Evolutionary conservation across 1,140 invertebrate species (phyloP).

Genomic region (Ganaspis sp.): DNA sequence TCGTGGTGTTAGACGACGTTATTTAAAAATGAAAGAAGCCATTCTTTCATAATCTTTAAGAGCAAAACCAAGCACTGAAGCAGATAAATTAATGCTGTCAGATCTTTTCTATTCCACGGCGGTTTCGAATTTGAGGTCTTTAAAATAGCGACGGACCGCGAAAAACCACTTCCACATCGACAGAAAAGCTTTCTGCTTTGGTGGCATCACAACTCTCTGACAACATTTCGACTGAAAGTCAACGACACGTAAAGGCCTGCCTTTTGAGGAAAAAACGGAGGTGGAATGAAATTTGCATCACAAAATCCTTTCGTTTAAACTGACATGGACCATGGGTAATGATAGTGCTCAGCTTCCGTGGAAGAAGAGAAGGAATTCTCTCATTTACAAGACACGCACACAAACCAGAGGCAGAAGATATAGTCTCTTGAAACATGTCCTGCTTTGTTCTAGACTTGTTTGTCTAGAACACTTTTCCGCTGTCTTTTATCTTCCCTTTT

Average conservation of each 20-base stretch:
- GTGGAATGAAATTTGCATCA: constrained; percentile 70
- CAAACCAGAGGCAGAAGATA: not conserved
- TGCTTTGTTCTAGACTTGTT: constrained; percentile 66
- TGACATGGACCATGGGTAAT: constrained; percentile 54
- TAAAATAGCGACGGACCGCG: constrained; percentile 4
- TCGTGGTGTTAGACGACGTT: too few relatives aligned
- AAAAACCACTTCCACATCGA: not conserved
- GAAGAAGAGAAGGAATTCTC: constrained; percentile 53
- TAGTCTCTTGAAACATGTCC: constrained; percentile 50
- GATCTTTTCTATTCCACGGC: not conserved
- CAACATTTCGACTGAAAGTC: constrained; percentile 31
- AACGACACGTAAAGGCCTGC: constrained; percentile 40
- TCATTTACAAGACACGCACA: not conserved
- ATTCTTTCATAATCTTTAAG: not conserved
- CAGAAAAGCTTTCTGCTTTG: not conserved
- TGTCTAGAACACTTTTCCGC: constrained; percentile 42
- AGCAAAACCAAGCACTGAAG: not conserved
- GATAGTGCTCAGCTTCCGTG: constrained; percentile 58
- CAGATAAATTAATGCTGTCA: not conserved
- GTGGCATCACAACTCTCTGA: not conserved
- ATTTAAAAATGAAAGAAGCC: not conserved
- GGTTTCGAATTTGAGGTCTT: too few relatives aligned
- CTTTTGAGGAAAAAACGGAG: constrained; percentile 23
- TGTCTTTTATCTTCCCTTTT: constrained; percentile 35
- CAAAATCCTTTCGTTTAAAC: constrained; percentile 63